Evolutionary conservation across 2,888 invertebrate genomes (phyloP).

Genomic region (Heliconius charithonia): DNA sequence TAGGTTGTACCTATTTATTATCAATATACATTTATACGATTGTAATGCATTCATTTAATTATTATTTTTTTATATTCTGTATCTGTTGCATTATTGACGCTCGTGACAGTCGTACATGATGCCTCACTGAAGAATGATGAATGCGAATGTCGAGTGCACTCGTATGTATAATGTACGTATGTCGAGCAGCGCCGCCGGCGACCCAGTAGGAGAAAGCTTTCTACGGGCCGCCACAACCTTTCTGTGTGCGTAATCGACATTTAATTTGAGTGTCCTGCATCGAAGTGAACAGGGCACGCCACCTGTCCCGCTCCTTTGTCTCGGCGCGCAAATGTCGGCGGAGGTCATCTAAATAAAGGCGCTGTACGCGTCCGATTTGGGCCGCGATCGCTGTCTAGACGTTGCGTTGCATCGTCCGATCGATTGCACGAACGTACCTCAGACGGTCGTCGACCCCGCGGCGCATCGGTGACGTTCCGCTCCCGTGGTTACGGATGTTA

Average conservation of each 20-base stretch:
- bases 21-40: no score
- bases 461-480: conserved; percentile 84
- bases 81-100: conserved; percentile 51
- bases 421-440: conserved; percentile 80
- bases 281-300: conserved; percentile 67
- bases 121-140: conserved; percentile 58
- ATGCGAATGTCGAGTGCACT: conserved; percentile 54
- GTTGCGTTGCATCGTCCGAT: conserved; percentile 81
- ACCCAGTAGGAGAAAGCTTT: conserved; percentile 75
- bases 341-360: conserved; percentile 83
- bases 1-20: neutral
- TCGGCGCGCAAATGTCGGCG: conserved; percentile 79
- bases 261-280: conserved; percentile 74
- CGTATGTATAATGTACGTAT: conserved; percentile 56
- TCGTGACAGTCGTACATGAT: conserved; percentile 63
- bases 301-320: conserved; percentile 82
- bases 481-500: conserved; percentile 76
- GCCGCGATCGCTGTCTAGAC: conserved; percentile 80
- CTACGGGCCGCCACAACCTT: conserved; percentile 56
- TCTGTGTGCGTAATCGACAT: conserved; percentile 66
- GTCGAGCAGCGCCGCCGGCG: conserved; percentile 62
- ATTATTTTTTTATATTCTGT: neutral
- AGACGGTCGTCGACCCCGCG: conserved; percentile 82
- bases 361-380: conserved; percentile 75
- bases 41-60: neutral